Evolutionary conservation across 2,797 vertebrate species (phyloP), one percentile per base, ranked within the genome.

Genomic region (Glyptemys insculpta): DNA sequence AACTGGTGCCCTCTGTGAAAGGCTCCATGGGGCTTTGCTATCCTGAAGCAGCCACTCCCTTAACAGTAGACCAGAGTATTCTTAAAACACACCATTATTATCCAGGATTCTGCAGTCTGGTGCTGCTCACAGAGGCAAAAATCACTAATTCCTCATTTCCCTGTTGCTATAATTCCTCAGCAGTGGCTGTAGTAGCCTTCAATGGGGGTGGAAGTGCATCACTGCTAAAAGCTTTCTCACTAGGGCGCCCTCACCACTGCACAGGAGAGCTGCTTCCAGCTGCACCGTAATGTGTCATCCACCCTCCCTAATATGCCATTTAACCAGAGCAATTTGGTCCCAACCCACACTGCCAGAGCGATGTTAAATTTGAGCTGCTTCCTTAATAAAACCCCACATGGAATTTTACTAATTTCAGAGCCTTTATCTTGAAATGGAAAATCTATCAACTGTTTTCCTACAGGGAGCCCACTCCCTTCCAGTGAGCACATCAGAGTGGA

Each of bases 391-490:
- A 47, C 49, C 83, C 89, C 86, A 44, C 23, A 88, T 57, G 92
- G 94, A 92, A 95, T 95, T 74, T 88, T 25, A 4, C 89, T 95
- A 16, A 94, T 95, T 93, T 90, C 91, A 83, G 90, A 88, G 91
- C 79, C 82, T 65, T 78, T 78, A 85, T 79, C 92, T 95, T 85
- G 23, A 96, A 97, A 96, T 89, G 93, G 95, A 94, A 97, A 96
- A 96, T 96, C 91, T 53, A 95, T 95, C 83, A 86, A 81, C 72
- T 79, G 93, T 12, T 90, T 89, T 90, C 85, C 91, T 1, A 81
- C 74, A 54, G 87, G 74, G 89, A 90, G 50, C 53, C 19, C 0
- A 0, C 93, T 96, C 52, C 74, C 92, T 94, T 94, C 80, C 86
- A 81, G 49, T 78, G 85, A 83, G 53, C 5, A 0, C n/a, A 0